These are phyloP conservation scores for Gobius niger DNA, from an alignment of 2,113 vertebrate species.

Conservation along the genomic window DNA sequence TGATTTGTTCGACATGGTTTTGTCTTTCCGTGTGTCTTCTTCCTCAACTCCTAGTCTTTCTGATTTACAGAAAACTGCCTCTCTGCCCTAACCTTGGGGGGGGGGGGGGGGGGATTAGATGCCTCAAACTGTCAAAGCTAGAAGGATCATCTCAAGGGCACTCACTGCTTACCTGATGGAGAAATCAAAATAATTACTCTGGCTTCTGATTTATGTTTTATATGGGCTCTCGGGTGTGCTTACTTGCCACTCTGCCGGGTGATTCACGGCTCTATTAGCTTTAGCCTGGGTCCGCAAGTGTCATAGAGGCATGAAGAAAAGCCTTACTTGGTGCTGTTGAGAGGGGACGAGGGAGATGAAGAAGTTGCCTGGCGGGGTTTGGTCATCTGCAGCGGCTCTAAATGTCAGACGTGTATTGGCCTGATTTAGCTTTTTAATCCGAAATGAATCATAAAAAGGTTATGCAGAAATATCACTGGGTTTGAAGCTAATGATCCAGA, in stretches of 20 bases:
- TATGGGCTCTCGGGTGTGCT: constrained; percentile 11
- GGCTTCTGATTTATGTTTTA: constrained; percentile 48
- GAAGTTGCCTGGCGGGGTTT: constrained; percentile 28
- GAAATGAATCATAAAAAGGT: constrained; percentile 57
- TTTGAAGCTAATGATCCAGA: constrained; percentile 40
- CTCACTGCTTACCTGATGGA: constrained; percentile 45
- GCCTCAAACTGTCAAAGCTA: constrained; percentile 35
- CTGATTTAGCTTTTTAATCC: constrained; percentile 43
- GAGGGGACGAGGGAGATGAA: constrained; percentile 12
- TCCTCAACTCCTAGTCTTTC: not conserved
- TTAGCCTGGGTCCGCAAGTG: constrained; percentile 48
- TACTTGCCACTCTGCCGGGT: constrained; percentile 22
- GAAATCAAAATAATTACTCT: constrained; percentile 54
- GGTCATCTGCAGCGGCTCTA: constrained; percentile 45
- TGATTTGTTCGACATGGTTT: constrained; percentile 34
- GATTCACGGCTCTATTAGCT: constrained; percentile 44
- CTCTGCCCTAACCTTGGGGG: constrained; percentile 31
- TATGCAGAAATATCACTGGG: constrained; percentile 50
- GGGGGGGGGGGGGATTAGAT: constrained; percentile 28
- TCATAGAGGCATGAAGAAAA: constrained; percentile 49
- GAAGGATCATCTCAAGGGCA: constrained; percentile 45
- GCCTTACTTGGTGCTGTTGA: constrained; percentile 7
- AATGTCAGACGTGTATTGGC: constrained; percentile 58
- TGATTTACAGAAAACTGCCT: constrained; percentile 30
- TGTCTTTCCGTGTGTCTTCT: constrained; percentile 6